Conservation (phyloP, 2,797 vertebrate genomes). For the Spondyliosoma cantharus region DNA sequence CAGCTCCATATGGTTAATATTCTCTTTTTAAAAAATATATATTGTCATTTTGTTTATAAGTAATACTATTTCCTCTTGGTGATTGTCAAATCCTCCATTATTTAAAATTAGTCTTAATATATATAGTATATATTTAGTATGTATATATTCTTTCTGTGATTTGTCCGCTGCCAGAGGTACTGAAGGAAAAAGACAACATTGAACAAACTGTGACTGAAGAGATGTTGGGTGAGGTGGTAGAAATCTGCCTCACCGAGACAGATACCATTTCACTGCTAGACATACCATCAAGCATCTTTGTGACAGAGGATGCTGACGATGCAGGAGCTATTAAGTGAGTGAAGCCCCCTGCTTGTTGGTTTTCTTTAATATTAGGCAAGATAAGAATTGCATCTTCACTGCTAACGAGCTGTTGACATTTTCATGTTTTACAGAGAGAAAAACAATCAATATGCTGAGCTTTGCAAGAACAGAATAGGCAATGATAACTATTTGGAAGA, state of each 20-base stretch:
- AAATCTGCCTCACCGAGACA: conserved; percentile 84
- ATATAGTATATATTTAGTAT: background rate
- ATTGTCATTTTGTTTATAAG: background rate
- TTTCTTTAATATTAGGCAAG: background rate
- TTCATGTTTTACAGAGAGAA: conserved; percentile 74
- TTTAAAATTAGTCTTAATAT: background rate
- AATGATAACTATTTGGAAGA: conserved; percentile 85
- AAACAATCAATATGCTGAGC: conserved; percentile 81
- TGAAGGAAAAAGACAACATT: conserved; percentile 62
- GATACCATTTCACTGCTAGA: conserved; percentile 86
- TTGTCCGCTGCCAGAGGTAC: conserved; percentile 74
- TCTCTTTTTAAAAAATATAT: background rate
- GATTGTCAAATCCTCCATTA: background rate
- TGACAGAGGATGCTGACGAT: conserved; percentile 85
- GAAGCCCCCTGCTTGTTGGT: conserved; percentile 31
- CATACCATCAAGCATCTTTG: conserved; percentile 68
- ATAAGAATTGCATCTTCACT: background rate
- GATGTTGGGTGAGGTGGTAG: conserved; percentile 78
- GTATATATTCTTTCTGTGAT: background rate
- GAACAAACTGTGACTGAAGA: conserved; percentile 78
- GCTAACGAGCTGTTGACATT: conserved; percentile 12
- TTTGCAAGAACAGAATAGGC: conserved; percentile 83
- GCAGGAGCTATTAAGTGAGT: conserved; percentile 82
- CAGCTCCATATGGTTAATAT: conserved; percentile 70
- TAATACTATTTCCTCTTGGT: background rate